These are phyloP conservation scores for Ceratina australensis DNA, from an alignment of 1,140 invertebrate genomes.

Conservation along the genomic window DNA sequence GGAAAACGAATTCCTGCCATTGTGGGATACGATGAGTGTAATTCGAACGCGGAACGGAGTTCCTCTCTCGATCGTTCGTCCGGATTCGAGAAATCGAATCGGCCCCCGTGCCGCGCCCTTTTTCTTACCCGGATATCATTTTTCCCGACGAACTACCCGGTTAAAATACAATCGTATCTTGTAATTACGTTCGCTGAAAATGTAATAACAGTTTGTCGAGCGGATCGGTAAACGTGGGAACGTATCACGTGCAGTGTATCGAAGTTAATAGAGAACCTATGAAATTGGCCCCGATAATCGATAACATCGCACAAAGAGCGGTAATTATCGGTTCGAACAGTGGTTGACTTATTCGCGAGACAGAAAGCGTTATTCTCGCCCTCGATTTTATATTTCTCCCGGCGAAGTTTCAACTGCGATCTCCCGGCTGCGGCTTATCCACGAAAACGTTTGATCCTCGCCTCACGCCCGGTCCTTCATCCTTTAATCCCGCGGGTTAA, in stretches of 20 bases:
- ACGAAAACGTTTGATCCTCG: conserved; percentile 61
- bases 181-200: neutral
- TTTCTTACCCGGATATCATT: conserved; percentile 51
- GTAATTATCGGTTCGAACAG: neutral
- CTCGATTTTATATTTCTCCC: conserved; percentile 33
- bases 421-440: conserved; percentile 49
- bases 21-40: conserved; percentile 55
- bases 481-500: conserved; percentile 60
- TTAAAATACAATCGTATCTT: neutral
- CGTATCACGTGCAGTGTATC: too few species aligned
- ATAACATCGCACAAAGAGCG: neutral
- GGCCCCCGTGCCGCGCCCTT: conserved; percentile 38
- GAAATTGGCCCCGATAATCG: neutral
- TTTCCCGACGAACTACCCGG: conserved; percentile 22
- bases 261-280: too few species aligned
- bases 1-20: conserved; percentile 61
- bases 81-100: conserved; percentile 55
- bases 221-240: neutral
- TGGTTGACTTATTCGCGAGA: neutral
- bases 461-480: conserved; percentile 49
- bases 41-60: conserved; percentile 54
- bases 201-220: neutral
- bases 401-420: conserved; percentile 40
- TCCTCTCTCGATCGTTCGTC: conserved; percentile 49
- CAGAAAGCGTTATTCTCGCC: neutral